phyloP scores from a whole-genome alignment of 2,113 vertebrate species.

The Gymnogyps californianus region DNA sequence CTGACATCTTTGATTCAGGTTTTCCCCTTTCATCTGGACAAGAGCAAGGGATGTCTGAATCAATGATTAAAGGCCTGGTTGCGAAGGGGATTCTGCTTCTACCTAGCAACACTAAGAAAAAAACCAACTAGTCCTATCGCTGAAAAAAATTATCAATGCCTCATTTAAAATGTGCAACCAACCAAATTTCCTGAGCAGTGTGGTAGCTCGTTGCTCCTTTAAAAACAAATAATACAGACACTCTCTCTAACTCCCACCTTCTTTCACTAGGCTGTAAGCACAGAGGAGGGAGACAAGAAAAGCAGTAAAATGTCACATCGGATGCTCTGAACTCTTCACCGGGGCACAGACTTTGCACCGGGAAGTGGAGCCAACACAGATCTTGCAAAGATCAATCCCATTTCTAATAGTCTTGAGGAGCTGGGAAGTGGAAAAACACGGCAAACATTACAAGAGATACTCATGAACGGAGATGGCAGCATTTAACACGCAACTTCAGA shows the following conservation, averaged over 20 bases:
- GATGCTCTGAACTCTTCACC: background rate
- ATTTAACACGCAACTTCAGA: accelerated
- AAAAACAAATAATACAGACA: background rate
- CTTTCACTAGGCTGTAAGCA: background rate
- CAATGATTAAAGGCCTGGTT: background rate
- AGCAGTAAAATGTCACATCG: accelerated
- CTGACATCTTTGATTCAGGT: background rate
- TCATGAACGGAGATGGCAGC: accelerated
- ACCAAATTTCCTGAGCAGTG: constrained; percentile 10
- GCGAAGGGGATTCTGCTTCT: background rate
- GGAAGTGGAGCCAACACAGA: background rate
- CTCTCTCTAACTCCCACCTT: background rate
- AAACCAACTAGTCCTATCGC: background rate
- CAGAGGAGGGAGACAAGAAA: background rate
- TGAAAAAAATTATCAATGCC: background rate
- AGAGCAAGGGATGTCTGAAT: background rate
- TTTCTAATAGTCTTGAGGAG: background rate
- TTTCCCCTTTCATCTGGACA: background rate
- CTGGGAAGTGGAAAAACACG: background rate
- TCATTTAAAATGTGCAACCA: constrained; percentile 29
- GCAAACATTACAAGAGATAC: background rate
- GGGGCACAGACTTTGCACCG: background rate
- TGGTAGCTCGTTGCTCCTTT: background rate
- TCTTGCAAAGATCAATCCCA: background rate
- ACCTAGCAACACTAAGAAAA: background rate